phyloP scores from a whole-genome alignment of 92 coral and sea anemone genomes.

The Epizoanthus illoricatus region DNA sequence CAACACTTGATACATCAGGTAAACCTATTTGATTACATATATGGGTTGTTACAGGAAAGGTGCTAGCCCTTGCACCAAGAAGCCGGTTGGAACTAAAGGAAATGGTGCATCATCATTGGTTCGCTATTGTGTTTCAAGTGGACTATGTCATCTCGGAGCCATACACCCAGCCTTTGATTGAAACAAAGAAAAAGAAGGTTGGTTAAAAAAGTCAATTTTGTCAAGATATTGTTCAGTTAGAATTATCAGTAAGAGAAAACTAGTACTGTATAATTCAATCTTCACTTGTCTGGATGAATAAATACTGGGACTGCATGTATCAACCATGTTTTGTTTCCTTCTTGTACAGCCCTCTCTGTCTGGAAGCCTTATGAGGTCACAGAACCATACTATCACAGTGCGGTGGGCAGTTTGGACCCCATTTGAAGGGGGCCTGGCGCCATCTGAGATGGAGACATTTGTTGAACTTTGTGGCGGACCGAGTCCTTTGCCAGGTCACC shows the following conservation, averaged over 20 bases:
- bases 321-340: background rate
- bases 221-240: background rate
- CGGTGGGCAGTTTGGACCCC: constrained; percentile 95
- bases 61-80: constrained; percentile 74
- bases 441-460: constrained; percentile 61
- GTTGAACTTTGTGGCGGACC: constrained; percentile 72
- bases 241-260: background rate
- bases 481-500: constrained; percentile 69
- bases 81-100: constrained; percentile 92
- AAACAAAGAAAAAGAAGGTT: constrained; percentile 85
- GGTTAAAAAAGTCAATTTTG: background rate
- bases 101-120: constrained; percentile 77
- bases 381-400: constrained; percentile 76
- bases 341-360: constrained; percentile 70
- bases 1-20: background rate
- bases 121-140: constrained; percentile 92
- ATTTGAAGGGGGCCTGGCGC: constrained; percentile 58
- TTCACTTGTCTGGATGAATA: background rate
- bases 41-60: constrained; percentile 61
- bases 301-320: background rate
- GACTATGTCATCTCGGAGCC: constrained; percentile 94
- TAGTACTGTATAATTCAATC: background rate
- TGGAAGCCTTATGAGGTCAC: constrained; percentile 93
- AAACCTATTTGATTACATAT: background rate
- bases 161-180: constrained; percentile 84